phyloP scores from a whole-genome alignment of 2,888 invertebrate species.

The Epistrophe eligans region DNA sequence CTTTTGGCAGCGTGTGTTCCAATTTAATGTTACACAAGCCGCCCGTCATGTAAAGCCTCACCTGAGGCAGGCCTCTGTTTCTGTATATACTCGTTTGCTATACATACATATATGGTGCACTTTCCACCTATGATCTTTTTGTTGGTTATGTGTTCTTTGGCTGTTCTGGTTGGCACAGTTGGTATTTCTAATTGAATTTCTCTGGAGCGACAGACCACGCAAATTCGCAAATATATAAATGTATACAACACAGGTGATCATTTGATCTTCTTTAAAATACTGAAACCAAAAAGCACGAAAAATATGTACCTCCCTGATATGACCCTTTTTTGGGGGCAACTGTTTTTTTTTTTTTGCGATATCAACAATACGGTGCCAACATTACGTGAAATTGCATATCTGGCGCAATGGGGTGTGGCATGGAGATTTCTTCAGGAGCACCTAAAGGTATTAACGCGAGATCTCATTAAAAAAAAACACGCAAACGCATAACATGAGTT shows the following conservation, averaged over 20 bases:
- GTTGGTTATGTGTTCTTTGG: slow-evolving; percentile 2
- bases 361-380: slow-evolving; percentile 64
- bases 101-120: slow-evolving; percentile 35
- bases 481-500: too few species aligned
- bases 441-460: slow-evolving; percentile 67
- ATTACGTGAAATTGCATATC: slow-evolving; percentile 64
- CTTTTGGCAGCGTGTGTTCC: slow-evolving; percentile 70
- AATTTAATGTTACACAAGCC: slow-evolving; percentile 73
- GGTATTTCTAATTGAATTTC: slow-evolving; percentile 73
- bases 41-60: slow-evolving; percentile 72
- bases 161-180: slow-evolving; percentile 49
- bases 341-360: slow-evolving; percentile 12
- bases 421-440: slow-evolving; percentile 53
- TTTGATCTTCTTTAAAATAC: slow-evolving; percentile 45
- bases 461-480: slow-evolving; percentile 47
- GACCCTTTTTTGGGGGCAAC: slow-evolving; percentile 47
- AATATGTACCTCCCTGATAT: slow-evolving; percentile 20
- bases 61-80: slow-evolving; percentile 61
- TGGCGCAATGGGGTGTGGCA: slow-evolving; percentile 59
- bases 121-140: slow-evolving; percentile 74
- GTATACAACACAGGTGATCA: slow-evolving; percentile 55
- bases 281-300: background rate
- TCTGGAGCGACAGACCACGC: slow-evolving; percentile 68
- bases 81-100: background rate
- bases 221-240: background rate